A percentile compares a stretch with the other conserved stretches of the same genome.
Conservation (phyloP, 2,797 vertebrate genomes). For the Picus viridis region DNA sequence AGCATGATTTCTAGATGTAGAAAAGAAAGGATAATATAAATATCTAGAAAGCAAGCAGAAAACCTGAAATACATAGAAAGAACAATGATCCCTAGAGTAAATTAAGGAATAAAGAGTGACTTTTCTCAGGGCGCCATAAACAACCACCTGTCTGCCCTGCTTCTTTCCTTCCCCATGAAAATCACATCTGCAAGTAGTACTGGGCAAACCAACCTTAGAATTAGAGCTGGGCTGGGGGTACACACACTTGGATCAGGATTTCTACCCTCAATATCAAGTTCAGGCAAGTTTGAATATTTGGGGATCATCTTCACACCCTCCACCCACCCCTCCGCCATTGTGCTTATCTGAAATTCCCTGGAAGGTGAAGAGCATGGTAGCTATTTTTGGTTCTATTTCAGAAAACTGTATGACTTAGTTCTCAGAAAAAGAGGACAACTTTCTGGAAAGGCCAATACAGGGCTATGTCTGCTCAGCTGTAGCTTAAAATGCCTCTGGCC, state of each 20-base stretch:
- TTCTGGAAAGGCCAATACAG: neutral
- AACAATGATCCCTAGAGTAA: neutral
- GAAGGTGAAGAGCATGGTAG: neutral
- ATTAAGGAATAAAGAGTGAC: neutral
- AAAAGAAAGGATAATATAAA: neutral
- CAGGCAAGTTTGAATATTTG: neutral
- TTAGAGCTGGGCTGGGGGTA: neutral
- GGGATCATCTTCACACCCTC: neutral
- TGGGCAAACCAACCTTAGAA: neutral
- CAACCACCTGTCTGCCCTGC: neutral
- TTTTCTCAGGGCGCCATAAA: neutral
- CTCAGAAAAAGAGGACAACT: constrained; percentile 5
- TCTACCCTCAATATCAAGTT: neutral
- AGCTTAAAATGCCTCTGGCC: constrained; percentile 5
- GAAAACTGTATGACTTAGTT: neutral
- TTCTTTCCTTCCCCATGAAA: neutral
- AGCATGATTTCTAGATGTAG: neutral
- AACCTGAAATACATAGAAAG: neutral
- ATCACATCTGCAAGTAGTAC: neutral
- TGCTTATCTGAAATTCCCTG: neutral
- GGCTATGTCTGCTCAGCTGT: neutral
- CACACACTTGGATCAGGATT: neutral
- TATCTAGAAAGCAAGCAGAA: neutral
- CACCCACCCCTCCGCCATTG: too few species aligned
- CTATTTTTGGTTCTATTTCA: neutral